phyloP scores from a whole-genome alignment of 2,888 invertebrate genomes.

The Deroplatys truncata region DNA sequence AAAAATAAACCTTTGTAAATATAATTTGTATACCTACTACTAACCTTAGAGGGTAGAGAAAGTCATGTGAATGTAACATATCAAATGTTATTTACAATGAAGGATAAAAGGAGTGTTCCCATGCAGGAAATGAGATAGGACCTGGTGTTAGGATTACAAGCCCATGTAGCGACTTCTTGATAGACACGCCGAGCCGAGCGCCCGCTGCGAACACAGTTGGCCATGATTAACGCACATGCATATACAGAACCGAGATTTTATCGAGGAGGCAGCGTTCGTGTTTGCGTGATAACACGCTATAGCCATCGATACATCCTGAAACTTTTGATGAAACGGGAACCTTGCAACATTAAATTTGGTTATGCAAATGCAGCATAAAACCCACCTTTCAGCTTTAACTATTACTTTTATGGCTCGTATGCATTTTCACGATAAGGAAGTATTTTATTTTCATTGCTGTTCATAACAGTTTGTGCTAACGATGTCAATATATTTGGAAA shows the following conservation, averaged over 20 bases:
- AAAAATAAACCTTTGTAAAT: too few species aligned
- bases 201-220: not conserved
- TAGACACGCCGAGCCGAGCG: too few species aligned
- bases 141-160: too few species aligned
- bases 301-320: not conserved
- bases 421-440: not conserved
- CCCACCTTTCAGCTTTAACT: not conserved
- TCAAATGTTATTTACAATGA: too few species aligned
- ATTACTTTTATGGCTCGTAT: not conserved
- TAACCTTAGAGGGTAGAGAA: too few species aligned
- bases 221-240: not conserved
- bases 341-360: not conserved
- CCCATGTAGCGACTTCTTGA: too few species aligned
- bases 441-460: not conserved
- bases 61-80: too few species aligned
- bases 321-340: not conserved
- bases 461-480: not conserved
- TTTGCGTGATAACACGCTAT: not conserved
- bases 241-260: not conserved
- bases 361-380: not conserved
- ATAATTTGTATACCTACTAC: too few species aligned
- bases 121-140: too few species aligned
- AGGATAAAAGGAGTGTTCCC: too few species aligned
- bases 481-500: not conserved
- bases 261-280: not conserved